Conservation (phyloP, 23 tunicate species). For the Trididemnum miniatum region DNA sequence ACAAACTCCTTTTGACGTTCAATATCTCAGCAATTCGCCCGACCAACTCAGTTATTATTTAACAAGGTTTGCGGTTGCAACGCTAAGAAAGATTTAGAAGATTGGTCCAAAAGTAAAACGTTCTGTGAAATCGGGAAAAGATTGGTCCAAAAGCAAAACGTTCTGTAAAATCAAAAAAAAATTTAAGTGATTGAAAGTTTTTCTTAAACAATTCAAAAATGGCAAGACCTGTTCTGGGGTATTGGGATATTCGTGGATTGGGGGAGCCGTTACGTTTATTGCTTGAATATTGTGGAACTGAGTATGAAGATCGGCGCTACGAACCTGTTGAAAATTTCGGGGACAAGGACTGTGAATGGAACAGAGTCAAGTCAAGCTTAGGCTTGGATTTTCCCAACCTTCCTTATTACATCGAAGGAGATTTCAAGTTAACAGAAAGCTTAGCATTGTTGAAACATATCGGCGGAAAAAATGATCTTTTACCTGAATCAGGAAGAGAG, state of each 20-base stretch:
- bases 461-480: slow-evolving; percentile 15
- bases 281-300: slow-evolving; percentile 42
- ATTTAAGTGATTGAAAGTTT: too few relatives aligned
- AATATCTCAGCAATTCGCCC: too few relatives aligned
- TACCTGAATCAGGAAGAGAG: not conserved
- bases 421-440: slow-evolving; percentile 45
- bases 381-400: slow-evolving; percentile 60
- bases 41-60: too few relatives aligned
- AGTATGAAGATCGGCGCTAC: slow-evolving; percentile 28
- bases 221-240: slow-evolving; percentile 12
- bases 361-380: slow-evolving; percentile 3
- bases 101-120: too few relatives aligned
- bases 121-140: not conserved
- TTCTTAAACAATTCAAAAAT: too few relatives aligned
- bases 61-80: too few relatives aligned
- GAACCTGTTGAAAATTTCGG: not conserved
- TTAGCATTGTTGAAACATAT: slow-evolving; percentile 30
- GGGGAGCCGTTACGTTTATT: slow-evolving; percentile 25
- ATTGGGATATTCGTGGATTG: slow-evolving; percentile 40
- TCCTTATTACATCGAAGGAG: slow-evolving; percentile 57
- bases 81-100: too few relatives aligned
- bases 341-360: not conserved
- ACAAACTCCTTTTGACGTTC: too few relatives aligned
- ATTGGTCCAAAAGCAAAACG: not conserved
- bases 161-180: not conserved